Percentiles rank a stretch among this genome's conserved stretches.
Evolutionary conservation across 2,888 invertebrate species (phyloP).

Genomic region (Polymixis lichenea): DNA sequence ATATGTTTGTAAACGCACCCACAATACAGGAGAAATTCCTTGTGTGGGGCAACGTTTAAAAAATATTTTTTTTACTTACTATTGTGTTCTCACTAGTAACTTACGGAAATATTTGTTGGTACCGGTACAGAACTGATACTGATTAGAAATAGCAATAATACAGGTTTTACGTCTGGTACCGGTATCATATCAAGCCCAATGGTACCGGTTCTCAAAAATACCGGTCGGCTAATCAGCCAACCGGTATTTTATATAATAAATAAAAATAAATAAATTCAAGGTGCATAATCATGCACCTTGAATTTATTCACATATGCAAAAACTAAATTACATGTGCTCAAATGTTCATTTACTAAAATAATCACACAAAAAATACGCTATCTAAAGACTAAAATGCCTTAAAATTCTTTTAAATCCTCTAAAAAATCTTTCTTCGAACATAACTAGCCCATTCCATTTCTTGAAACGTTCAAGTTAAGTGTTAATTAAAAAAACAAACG

Average conservation of each 20-base stretch:
- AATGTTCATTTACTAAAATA: conserved; percentile 13
- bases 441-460: conserved; percentile 57
- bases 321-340: background rate
- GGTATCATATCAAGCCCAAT: too few relatives aligned
- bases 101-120: too few relatives aligned
- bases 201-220: background rate
- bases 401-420: conserved; percentile 25
- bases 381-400: conserved; percentile 5
- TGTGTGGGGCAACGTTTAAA: too few relatives aligned
- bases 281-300: too few relatives aligned
- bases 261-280: too few relatives aligned
- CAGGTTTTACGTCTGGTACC: background rate
- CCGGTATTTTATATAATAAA: too few relatives aligned
- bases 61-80: too few relatives aligned
- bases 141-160: background rate
- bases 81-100: too few relatives aligned
- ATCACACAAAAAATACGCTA: conserved; percentile 20
- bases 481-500: conserved; percentile 66
- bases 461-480: conserved; percentile 53
- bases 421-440: conserved; percentile 42
- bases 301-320: background rate
- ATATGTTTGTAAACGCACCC: too few relatives aligned
- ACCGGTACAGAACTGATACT: background rate
- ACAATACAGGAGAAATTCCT: too few relatives aligned
- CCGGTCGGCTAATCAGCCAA: too few relatives aligned